Percentiles rank a stretch among this genome's conserved stretches.
Evolutionary conservation across 1,140 invertebrate genomes (phyloP).

Genomic region (Hycleus cichorii): DNA sequence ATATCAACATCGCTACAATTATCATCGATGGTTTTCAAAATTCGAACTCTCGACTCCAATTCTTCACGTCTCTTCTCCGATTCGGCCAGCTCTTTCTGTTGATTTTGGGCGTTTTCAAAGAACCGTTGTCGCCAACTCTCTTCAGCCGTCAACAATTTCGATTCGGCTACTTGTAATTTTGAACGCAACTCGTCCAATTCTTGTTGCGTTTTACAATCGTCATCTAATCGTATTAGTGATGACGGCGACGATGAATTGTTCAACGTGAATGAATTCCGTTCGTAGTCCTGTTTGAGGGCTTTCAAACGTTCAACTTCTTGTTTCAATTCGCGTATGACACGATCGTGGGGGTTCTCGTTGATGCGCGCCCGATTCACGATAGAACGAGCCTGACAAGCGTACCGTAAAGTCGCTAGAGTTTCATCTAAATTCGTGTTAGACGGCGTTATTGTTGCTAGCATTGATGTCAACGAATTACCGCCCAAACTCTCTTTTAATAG

Average conservation of each 20-base stretch:
- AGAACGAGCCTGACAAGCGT: constrained; percentile 79
- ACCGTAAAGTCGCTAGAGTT: constrained; percentile 76
- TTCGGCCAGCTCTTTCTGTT: constrained; percentile 46
- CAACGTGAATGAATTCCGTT: constrained; percentile 37
- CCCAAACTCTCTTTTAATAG: constrained; percentile 68
- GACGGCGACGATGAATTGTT: constrained; percentile 33
- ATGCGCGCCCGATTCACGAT: constrained; percentile 75
- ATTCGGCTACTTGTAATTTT: constrained; percentile 56
- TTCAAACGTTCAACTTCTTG: constrained; percentile 62
- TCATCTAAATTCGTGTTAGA: constrained; percentile 71
- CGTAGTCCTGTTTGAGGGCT: constrained; percentile 49
- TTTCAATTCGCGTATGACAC: constrained; percentile 52
- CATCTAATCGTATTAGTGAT: constrained; percentile 24
- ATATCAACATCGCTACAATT: constrained; percentile 27
- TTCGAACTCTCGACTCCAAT: constrained; percentile 42
- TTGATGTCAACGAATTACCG: constrained; percentile 57
- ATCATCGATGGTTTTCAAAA: constrained; percentile 36
- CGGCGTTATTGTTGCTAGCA: constrained; percentile 70
- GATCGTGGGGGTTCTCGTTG: constrained; percentile 70
- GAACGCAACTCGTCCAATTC: constrained; percentile 45
- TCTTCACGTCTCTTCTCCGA: constrained; percentile 53
- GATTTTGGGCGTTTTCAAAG: constrained; percentile 30
- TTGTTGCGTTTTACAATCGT: constrained; percentile 39
- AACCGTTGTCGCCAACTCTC: constrained; percentile 50
- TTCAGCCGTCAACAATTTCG: constrained; percentile 48